Evolutionary conservation across 2,797 vertebrate genomes (phyloP), one percentile per base, ranked within the genome.

Genomic region (Cyprinella venusta): DNA sequence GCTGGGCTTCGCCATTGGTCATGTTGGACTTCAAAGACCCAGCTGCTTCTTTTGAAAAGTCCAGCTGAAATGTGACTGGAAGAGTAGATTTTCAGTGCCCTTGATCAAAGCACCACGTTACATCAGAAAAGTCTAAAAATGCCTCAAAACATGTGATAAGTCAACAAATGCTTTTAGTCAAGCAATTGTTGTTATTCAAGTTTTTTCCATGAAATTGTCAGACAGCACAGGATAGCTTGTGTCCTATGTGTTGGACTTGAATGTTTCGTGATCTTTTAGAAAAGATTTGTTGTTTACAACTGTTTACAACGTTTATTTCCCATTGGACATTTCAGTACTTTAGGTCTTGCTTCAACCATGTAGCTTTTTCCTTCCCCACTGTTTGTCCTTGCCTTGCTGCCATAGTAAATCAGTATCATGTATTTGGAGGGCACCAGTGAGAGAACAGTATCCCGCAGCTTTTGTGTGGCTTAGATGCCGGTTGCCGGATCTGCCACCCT

Each of bases 21-120:
- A 91, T 92, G 90, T 90, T 93, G 91, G 90, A 94, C 91, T 93
- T 95, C 91, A 94, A 94, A 95, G 91, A 84, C 74, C 87, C 91
- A 84, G 89, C 93, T 92, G 90, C 92, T 91, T 90, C 90, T 89
- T 88, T 92, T 88, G 89, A 92, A 92, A 89, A 87, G 78, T 91
- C 86, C 91, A 90, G 91, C 88, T 90, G 88, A 90, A 89, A 87
- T 86, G 67, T 85, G 88, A 90, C 87, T 89, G 42, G 74, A 78
- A 85, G 56, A 18, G 2, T n/a, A 74, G 56, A 82, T 84, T 84
- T 45, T 91, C 90, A 93, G 90, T 87, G 90, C 89, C 88, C 86
- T 91, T 90, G 91, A 94, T 94, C 92, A 94, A 94, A 94, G 91
- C 90, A 86, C 65, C 74, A 81, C 84, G 45, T 71, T 82, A 78